Evolutionary conservation across 2,113 vertebrate species (phyloP).

Genomic region (Indri indri): DNA sequence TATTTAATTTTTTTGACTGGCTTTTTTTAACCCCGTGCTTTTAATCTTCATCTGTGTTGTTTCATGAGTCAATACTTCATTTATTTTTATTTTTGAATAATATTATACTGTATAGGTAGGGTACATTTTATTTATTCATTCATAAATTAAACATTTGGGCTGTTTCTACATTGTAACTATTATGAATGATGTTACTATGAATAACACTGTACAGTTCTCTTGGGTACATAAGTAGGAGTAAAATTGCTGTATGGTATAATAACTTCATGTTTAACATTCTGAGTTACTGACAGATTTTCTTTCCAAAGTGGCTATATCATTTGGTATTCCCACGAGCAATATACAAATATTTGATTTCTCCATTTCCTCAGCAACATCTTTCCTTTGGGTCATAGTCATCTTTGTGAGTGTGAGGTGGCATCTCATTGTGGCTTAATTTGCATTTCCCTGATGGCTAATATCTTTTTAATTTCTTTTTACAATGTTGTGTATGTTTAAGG

Average conservation of each 20-base stretch:
- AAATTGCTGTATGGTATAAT: background rate
- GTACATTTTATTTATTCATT: background rate
- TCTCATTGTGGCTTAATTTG: background rate
- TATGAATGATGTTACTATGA: background rate
- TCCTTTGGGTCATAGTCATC: too few relatives aligned
- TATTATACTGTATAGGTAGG: background rate
- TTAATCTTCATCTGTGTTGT: background rate
- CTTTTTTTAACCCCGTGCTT: background rate
- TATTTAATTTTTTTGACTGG: background rate
- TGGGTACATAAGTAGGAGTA: background rate
- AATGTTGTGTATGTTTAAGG: background rate
- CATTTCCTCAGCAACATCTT: background rate
- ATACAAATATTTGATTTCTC: background rate
- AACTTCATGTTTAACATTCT: background rate
- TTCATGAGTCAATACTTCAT: background rate
- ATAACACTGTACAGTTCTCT: background rate
- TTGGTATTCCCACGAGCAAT: background rate
- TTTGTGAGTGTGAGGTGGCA: background rate
- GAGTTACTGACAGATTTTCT: background rate
- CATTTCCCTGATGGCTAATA: background rate
- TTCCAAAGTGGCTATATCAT: background rate
- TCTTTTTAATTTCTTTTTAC: background rate
- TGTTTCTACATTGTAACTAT: background rate
- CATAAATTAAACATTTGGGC: background rate
- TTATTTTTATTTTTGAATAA: background rate